phyloP scores from a whole-genome alignment of 2,888 invertebrate species.

The Cryptus viduatorius region DNA sequence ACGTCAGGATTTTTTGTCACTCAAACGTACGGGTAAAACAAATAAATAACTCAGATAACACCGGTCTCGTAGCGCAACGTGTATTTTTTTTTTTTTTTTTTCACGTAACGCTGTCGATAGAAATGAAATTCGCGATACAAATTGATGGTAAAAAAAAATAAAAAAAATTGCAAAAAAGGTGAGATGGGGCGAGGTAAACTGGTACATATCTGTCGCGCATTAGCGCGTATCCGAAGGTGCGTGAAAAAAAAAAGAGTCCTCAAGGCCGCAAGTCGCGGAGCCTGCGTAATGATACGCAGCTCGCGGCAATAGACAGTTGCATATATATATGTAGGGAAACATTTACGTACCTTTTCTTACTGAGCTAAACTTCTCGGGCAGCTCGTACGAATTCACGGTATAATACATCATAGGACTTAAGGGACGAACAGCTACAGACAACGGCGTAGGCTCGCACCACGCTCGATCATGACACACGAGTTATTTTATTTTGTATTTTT shows the following conservation, averaged over 20 bases:
- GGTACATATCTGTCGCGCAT: slow-evolving; percentile 58
- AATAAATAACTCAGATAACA: not conserved
- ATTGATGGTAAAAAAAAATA: not conserved
- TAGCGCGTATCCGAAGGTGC: slow-evolving; percentile 61
- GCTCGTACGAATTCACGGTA: slow-evolving; percentile 78
- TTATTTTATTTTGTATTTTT: slow-evolving; percentile 21
- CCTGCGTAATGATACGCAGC: slow-evolving; percentile 5
- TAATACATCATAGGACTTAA: slow-evolving; percentile 80
- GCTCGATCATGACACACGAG: slow-evolving; percentile 79
- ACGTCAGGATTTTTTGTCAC: not conserved
- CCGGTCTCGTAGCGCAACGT: not conserved
- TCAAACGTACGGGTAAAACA: not conserved
- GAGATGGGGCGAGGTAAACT: slow-evolving; percentile 44
- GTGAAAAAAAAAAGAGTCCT: slow-evolving; percentile 36
- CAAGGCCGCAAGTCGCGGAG: slow-evolving; percentile 54
- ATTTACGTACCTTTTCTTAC: slow-evolving; percentile 79
- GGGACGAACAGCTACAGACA: slow-evolving; percentile 76
- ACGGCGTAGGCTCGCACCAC: slow-evolving; percentile 74
- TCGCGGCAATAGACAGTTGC: not conserved
- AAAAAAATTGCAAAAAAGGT: not conserved
- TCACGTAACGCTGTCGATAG: not conserved
- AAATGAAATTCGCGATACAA: slow-evolving; percentile 12
- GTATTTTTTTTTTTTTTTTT: not conserved
- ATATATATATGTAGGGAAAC: not conserved
- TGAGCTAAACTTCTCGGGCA: slow-evolving; percentile 79